phyloP scores from a whole-genome alignment of 35 echinoderm and acorn worm genomes.

The Apostichopus californicus region DNA sequence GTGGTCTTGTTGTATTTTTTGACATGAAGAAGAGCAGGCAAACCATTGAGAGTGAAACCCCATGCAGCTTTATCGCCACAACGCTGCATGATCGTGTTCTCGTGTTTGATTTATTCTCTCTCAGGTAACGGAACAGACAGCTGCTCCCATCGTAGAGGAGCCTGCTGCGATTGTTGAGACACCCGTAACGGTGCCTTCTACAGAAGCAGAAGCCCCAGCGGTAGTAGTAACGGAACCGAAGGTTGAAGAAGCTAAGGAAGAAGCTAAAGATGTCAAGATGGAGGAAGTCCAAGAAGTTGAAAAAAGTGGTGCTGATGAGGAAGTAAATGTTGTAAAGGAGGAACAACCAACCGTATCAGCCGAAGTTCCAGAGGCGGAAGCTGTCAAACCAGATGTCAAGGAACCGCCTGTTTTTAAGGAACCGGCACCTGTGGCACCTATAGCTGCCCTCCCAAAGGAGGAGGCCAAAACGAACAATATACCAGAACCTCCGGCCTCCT shows the following conservation, averaged over 20 bases:
- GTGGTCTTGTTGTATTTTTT: too few species aligned
- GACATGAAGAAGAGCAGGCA: too few species aligned
- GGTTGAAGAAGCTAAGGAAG: background rate
- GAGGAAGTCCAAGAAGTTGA: slow-evolving; percentile 49
- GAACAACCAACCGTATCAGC: background rate
- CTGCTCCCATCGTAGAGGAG: background rate
- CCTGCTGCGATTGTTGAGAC: background rate
- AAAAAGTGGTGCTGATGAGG: slow-evolving; percentile 11
- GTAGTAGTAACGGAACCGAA: background rate
- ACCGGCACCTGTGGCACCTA: background rate
- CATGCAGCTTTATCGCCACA: too few species aligned
- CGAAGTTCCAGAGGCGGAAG: background rate
- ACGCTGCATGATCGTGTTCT: too few species aligned
- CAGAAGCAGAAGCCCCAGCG: background rate
- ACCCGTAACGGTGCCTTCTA: too few species aligned
- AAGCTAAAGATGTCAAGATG: slow-evolving; percentile 30
- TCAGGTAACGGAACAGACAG: background rate
- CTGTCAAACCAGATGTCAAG: background rate
- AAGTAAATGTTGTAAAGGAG: background rate
- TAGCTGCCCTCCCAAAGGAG: slow-evolving; percentile 5
- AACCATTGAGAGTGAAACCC: too few species aligned
- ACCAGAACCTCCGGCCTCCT: background rate
- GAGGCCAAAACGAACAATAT: slow-evolving; percentile 27
- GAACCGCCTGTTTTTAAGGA: background rate
- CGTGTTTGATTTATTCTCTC: background rate